Base-by-base conservation (phyloP, 1,140 invertebrate genomes). In the Eufriesea mexicana region DNA sequence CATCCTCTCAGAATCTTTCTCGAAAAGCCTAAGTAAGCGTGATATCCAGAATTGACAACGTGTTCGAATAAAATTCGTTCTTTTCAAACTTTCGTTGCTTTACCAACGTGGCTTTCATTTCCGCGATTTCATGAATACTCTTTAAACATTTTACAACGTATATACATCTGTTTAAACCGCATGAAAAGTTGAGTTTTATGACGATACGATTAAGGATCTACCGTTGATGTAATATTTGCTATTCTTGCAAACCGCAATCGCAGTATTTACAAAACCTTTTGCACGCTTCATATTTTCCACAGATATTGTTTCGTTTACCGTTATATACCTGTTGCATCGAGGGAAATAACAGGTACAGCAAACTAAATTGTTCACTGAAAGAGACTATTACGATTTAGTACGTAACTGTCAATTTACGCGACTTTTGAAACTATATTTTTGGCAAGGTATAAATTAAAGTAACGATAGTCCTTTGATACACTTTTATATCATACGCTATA, bases 301-400 rank as follows among this genome's bases (percentile, higher is more conserved):
- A 42, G 51, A 79, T 74, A 86, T 74, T 68, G 74, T 84, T 61
- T 49, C 59, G 57, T 70, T 59, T 78, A 51, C 84, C 74, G 81
- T 84, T 85, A 85, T 49, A 85, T 49, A 51, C 25, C 61, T 68
- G 61, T 73, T 70, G 42, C 67, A 66, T 72, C 55, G 23, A 28
- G 59, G 25, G 8, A 57, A 70, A 79, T 57, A 14, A 42, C 54
- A 23, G 23, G 70, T 42, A 25, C 55, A 49, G 67, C 66, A 57
- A 51, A 62, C 54, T 83, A 85, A 83, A 85, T 85, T 81, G 68
- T 35, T 66, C 47, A 28, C 62, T 75, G 42, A 51, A 62, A 28
- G 28, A 82, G 75, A 72, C 23, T 59, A 18, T 81, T 54, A 70
- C 18, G 18, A 35, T 35, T 35, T 35, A 62, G 18, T 42, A 51